These are phyloP conservation scores for Blastomussa wellsi DNA, from an alignment of 92 coral and sea anemone genomes.

Conservation along the genomic window DNA sequence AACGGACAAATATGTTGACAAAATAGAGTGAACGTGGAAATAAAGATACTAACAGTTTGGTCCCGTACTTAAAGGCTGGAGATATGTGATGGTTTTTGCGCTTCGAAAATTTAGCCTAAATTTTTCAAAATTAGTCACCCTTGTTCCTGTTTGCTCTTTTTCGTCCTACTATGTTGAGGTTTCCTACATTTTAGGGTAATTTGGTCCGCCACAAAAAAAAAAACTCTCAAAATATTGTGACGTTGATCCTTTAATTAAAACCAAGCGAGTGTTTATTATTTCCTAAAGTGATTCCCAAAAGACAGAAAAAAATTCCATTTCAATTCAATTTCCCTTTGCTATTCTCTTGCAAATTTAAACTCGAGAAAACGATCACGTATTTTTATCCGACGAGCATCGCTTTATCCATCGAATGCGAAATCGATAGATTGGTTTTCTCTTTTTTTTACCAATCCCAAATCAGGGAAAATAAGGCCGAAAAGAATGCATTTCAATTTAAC, in stretches of 20 bases:
- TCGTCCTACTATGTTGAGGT: too few relatives aligned
- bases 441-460: background rate
- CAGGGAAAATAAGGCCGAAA: background rate
- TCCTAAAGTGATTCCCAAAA: background rate
- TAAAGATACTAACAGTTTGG: too few relatives aligned
- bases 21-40: too few relatives aligned
- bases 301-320: background rate
- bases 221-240: too few relatives aligned
- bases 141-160: too few relatives aligned
- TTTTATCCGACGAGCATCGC: background rate
- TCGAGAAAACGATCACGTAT: background rate
- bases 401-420: background rate
- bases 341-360: background rate
- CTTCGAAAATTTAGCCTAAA: too few relatives aligned
- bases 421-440: background rate
- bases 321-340: background rate
- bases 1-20: too few relatives aligned
- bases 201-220: too few relatives aligned
- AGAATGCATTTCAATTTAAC: background rate
- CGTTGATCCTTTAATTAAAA: background rate
- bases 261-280: background rate
- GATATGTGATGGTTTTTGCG: too few relatives aligned
- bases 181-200: too few relatives aligned
- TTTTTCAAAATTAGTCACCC: too few relatives aligned
- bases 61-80: too few relatives aligned